Evolutionary conservation across 2,888 invertebrate genomes (phyloP), one percentile per base, ranked within the genome.

Genomic region (Tubulanus polymorphus): DNA sequence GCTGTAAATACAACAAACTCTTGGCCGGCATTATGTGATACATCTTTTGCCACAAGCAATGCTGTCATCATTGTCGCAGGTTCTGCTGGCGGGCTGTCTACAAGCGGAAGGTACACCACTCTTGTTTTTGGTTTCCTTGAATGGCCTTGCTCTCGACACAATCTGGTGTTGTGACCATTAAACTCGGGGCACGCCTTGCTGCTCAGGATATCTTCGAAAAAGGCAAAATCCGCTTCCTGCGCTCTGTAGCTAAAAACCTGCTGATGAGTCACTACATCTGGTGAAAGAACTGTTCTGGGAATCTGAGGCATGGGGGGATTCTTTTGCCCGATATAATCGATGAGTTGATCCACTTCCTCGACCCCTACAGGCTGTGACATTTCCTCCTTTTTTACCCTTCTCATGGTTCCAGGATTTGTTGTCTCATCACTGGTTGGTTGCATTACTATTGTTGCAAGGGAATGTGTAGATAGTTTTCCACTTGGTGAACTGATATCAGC

Each of bases 401-500:
- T 49, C 15, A 27, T 49, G n/a, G n/a, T n/a, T n/a, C n/a, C n/a
- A n/a, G n/a, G n/a, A n/a, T n/a, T n/a, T n/a, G n/a, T n/a, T n/a
- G n/a, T n/a, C n/a, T n/a, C n/a, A n/a, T n/a, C n/a, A n/a, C n/a
- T n/a, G n/a, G n/a, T n/a, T n/a, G n/a, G n/a, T n/a, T 57, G 57
- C 5, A 53, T 57, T 10, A 57, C 18, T 1, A 61, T 32, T 15
- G 60, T 12, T 23, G 58, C 60, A 10, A 55, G 48, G 12, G 55
- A 41, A 51, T 59, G 59, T 2, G 61, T 59, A 12, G 56, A 62
- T 26, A 45, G 27, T 10, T 47, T 52, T 6, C 63, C 53, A 57
- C 61, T 63, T 29, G 48, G 57, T 10, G 53, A 59, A 18, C 53
- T 54, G 32, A 59, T 59, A 27, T 59, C 48, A 10, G 56, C 56